Base-by-base conservation (phyloP, 2,113 vertebrate species). In the Theristicus caerulescens region DNA sequence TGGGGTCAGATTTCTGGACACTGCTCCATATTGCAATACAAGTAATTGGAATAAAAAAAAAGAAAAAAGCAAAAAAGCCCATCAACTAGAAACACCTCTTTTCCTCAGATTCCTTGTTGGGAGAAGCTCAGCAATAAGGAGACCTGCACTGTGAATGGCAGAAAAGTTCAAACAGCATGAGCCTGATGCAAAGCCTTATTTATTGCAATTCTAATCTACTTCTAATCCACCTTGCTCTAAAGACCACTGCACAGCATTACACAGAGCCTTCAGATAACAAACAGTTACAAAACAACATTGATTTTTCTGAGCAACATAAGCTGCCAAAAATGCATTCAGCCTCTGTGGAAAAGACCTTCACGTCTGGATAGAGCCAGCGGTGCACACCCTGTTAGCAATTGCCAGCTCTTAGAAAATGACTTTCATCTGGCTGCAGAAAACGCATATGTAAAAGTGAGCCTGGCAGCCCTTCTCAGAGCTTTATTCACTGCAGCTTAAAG, bases 361-460 rank as follows among this genome's bases (percentile, higher is more conserved):
- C 91, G 93, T 81, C 91, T 97, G 89, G 62, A 91, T 49, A 80
- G 42, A 94, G 59, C 91, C 55, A 64, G 71, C 0, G 1, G 74
- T 77, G 84, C 89, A 96, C 93, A 96, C 95, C 95, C 95, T 90
- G 42, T 86, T 91, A 95, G 91, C 51, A 88, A 51, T 6, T 96
- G 95, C 95, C 90, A 90, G 87, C 71, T 93, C 94, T 83, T 64
- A 70, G 93, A 90, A 97, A 96, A 97, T 90, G 0, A 81, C 93
- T 97, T 97, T 97, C 96, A 97, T 97, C 91, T 96, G 97, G 74
- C 18, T 93, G 40, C 22, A 93, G 81, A 88, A 95, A 90, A 73
- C 4, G 21, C 3, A 2, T 40, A 76, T 47, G 59, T 36, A 91
- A 73, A 74, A 86, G 89, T 4, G 10, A 90, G 47, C 64, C 91